Evolutionary conservation across 2,797 vertebrate species (phyloP).

Genomic region (Eospalax fontanierii): DNA sequence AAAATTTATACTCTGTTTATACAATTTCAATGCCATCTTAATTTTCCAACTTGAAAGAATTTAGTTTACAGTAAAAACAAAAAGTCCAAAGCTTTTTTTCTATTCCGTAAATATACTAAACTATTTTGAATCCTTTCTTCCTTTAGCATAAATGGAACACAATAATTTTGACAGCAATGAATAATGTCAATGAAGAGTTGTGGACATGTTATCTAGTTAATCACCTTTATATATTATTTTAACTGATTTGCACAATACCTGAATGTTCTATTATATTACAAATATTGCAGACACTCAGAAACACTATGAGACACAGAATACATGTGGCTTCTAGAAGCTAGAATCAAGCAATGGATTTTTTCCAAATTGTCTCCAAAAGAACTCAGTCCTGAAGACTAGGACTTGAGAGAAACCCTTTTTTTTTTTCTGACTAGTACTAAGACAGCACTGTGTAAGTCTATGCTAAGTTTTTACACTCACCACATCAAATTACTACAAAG

Average conservation of each 20-base stretch:
- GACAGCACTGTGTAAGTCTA: background rate
- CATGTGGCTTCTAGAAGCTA: background rate
- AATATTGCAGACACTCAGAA: background rate
- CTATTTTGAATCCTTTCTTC: slow-evolving; percentile 10
- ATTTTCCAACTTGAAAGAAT: background rate
- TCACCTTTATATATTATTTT: slow-evolving; percentile 22
- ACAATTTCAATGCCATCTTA: background rate
- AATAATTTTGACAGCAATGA: slow-evolving; percentile 24
- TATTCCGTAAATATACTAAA: slow-evolving; percentile 8
- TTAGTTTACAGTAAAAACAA: background rate
- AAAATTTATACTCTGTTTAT: background rate
- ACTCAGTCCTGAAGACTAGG: background rate
- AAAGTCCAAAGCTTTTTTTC: background rate
- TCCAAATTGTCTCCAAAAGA: background rate
- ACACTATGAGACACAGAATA: fast-evolving
- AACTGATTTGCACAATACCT: background rate
- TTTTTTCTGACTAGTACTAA: background rate
- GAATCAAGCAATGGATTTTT: background rate
- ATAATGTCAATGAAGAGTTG: background rate
- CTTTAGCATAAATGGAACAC: background rate
- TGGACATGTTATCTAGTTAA: background rate
- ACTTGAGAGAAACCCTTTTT: background rate
- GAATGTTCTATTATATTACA: background rate
- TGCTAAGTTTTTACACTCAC: background rate
- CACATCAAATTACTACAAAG: background rate